phyloP scores from a whole-genome alignment of 1,140 invertebrate genomes.

The Pristionchus pacificus region DNA sequence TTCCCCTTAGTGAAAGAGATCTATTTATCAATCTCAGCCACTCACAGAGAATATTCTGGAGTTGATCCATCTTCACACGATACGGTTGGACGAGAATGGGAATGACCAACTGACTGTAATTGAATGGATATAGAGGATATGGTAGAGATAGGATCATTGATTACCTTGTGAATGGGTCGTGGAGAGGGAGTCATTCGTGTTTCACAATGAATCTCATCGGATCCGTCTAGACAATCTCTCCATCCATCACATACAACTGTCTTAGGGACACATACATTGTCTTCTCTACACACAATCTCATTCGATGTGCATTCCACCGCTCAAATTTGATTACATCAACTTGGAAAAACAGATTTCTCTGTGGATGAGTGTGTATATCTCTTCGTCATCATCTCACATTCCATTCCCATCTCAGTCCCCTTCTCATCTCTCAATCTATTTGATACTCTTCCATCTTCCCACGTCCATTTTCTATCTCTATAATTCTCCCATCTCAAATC shows the following conservation, averaged over 20 bases:
- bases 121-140: neutral
- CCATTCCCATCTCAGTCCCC: neutral
- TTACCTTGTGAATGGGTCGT: too few relatives aligned
- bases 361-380: too few relatives aligned
- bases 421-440: too few relatives aligned
- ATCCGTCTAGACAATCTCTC: slow-evolving; percentile 74
- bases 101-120: slow-evolving; percentile 3
- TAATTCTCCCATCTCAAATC: too few relatives aligned
- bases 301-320: slow-evolving; percentile 27
- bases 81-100: slow-evolving; percentile 27
- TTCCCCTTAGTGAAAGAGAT: too few relatives aligned
- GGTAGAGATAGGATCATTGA: neutral
- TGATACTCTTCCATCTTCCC: too few relatives aligned
- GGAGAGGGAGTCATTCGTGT: too few relatives aligned
- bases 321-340: slow-evolving; percentile 10
- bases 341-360: too few relatives aligned
- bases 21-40: too few relatives aligned
- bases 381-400: too few relatives aligned
- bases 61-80: slow-evolving; percentile 31
- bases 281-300: slow-evolving; percentile 73
- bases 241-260: slow-evolving; percentile 72
- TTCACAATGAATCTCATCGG: too few relatives aligned
- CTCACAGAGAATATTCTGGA: slow-evolving; percentile 35
- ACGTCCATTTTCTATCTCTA: too few relatives aligned
- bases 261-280: slow-evolving; percentile 71